phyloP scores from a whole-genome alignment of 2,797 vertebrate genomes.

The Busarellus nigricollis region DNA sequence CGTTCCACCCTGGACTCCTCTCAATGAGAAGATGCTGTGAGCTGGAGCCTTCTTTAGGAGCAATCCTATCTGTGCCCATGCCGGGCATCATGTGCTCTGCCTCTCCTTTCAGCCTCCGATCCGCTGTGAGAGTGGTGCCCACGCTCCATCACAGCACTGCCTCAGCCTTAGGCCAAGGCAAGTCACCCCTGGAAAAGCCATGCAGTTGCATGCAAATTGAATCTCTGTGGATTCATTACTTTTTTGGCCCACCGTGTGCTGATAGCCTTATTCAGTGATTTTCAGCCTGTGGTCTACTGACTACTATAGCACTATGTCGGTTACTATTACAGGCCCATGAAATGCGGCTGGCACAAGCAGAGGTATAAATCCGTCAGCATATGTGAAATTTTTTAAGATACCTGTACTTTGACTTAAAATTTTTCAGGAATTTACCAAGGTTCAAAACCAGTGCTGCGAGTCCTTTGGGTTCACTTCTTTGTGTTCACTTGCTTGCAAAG shows the following conservation, averaged over 20 bases:
- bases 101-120: background rate
- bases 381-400: background rate
- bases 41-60: background rate
- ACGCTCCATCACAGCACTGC: background rate
- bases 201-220: background rate
- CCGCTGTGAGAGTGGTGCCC: background rate
- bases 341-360: background rate
- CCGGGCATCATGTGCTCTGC: background rate
- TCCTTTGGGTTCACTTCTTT: background rate
- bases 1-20: background rate
- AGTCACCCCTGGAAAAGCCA: background rate
- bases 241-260: background rate
- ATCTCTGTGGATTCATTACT: background rate
- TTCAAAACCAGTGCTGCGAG: background rate
- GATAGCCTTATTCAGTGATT: background rate
- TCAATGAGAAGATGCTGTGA: background rate
- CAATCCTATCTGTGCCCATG: background rate
- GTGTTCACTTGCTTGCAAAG: background rate
- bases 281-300: background rate
- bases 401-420: background rate
- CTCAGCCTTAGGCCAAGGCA: background rate
- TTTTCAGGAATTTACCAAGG: background rate
- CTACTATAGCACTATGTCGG: fast-evolving
- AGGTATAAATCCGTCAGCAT: background rate
- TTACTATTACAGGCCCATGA: background rate